phyloP scores from a whole-genome alignment of 1,140 invertebrate genomes.

The Paralvinella palmiformis region DNA sequence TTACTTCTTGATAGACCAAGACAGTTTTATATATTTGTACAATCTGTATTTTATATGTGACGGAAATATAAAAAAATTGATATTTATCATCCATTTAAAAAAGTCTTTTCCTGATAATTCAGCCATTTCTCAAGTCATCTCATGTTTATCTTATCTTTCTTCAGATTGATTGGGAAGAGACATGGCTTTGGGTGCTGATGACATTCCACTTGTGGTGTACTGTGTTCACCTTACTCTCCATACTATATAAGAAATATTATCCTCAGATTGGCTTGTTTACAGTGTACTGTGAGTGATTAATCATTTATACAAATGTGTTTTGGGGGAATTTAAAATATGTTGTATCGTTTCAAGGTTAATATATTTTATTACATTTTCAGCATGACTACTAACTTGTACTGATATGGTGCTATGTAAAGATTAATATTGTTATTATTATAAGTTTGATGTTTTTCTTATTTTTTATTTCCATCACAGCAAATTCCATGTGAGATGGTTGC shows the following conservation, averaged over 20 bases:
- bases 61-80: no score
- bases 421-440: no score
- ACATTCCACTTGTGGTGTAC: not conserved
- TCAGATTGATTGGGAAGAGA: constrained; percentile 12
- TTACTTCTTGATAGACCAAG: no score
- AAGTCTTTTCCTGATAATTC: no score
- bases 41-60: not conserved
- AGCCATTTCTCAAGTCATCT: not conserved
- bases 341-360: not conserved
- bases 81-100: no score
- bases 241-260: not conserved
- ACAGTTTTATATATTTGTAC: not conserved
- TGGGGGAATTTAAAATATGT: not conserved
- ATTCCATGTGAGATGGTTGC: no score
- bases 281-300: constrained; percentile 1
- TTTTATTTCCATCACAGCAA: no score
- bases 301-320: not conserved
- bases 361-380: not conserved
- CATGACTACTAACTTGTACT: not conserved
- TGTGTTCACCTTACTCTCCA: not conserved
- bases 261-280: not conserved
- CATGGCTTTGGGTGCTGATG: constrained; percentile 1
- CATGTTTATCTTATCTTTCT: not conserved
- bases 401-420: no score
- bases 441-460: no score